Conservation (phyloP, 1,140 invertebrate species). For the Zaprionus tsacasi region DNA sequence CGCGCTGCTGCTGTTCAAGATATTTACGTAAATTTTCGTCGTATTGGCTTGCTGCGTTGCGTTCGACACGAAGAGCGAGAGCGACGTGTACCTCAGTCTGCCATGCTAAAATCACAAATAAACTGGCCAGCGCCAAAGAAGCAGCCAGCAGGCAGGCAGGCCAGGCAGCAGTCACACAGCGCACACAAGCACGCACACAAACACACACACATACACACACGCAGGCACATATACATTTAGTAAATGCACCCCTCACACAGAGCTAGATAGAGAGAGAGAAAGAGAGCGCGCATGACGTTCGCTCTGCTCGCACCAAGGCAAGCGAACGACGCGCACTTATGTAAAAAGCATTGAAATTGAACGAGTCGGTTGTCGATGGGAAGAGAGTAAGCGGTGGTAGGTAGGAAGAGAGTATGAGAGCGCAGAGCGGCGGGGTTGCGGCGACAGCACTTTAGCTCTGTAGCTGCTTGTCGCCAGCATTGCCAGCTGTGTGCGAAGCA, state of each 20-base stretch:
- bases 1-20: constrained; percentile 58
- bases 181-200: constrained; percentile 30
- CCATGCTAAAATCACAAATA: constrained; percentile 83
- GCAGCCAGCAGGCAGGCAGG: constrained; percentile 77
- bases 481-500: constrained; percentile 50
- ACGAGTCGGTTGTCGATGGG: constrained; percentile 63
- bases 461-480: constrained; percentile 25
- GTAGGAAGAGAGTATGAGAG: constrained; percentile 16
- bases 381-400: constrained; percentile 27
- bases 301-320: constrained; percentile 39
- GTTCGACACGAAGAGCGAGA: constrained; percentile 60
- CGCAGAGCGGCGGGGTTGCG: constrained; percentile 34
- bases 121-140: constrained; percentile 77
- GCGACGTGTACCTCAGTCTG: constrained; percentile 75
- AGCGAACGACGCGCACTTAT: constrained; percentile 65
- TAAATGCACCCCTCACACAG: constrained; percentile 63
- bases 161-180: constrained; percentile 42
- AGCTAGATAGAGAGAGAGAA: constrained; percentile 10
- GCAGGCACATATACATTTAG: constrained; percentile 28
- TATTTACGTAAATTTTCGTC: constrained; percentile 71
- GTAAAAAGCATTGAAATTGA: constrained; percentile 81
- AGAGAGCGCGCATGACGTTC: background rate
- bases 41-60: constrained; percentile 51
- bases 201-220: constrained; percentile 4
- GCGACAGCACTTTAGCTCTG: constrained; percentile 38